phyloP scores from a whole-genome alignment of 2,797 vertebrate genomes.

The Carcharodon carcharias region DNA sequence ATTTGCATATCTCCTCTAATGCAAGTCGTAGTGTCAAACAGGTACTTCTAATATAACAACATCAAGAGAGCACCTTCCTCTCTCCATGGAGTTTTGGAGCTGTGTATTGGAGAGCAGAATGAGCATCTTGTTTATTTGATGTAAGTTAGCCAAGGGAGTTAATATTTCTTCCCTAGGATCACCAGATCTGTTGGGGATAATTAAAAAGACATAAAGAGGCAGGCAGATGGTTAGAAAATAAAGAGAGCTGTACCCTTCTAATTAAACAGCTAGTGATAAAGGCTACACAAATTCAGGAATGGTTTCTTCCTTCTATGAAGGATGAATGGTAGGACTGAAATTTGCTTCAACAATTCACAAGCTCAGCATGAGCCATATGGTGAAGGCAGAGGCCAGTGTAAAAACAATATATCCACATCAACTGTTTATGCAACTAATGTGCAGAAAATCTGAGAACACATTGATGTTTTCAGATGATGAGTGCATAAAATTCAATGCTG shows the following conservation, averaged over 20 bases:
- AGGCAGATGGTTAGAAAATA: not conserved
- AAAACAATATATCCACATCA: not conserved
- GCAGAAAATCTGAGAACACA: not conserved
- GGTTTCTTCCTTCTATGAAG: not conserved
- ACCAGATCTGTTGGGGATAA: not conserved
- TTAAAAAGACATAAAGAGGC: not conserved
- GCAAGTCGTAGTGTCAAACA: not conserved
- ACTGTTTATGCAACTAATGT: not conserved
- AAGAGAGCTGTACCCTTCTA: not conserved
- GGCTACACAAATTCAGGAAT: not conserved
- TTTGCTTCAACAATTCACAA: not conserved
- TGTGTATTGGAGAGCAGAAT: not conserved
- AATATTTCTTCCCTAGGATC: not conserved
- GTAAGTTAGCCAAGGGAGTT: not conserved
- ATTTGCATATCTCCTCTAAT: not conserved
- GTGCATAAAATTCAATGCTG: not conserved
- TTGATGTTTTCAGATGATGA: not conserved
- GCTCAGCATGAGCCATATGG: not conserved
- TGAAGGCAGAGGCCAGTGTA: not conserved
- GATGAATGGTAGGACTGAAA: not conserved
- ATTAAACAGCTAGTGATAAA: slow-evolving; percentile 11
- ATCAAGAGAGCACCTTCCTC: not conserved
- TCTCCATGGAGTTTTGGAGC: not conserved
- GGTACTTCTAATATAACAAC: not conserved
- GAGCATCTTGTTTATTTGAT: not conserved